Percentiles rank a stretch among this genome's conserved stretches.
phyloP scores from a whole-genome alignment of 2,888 invertebrate genomes.

The Melanchra persicariae region DNA sequence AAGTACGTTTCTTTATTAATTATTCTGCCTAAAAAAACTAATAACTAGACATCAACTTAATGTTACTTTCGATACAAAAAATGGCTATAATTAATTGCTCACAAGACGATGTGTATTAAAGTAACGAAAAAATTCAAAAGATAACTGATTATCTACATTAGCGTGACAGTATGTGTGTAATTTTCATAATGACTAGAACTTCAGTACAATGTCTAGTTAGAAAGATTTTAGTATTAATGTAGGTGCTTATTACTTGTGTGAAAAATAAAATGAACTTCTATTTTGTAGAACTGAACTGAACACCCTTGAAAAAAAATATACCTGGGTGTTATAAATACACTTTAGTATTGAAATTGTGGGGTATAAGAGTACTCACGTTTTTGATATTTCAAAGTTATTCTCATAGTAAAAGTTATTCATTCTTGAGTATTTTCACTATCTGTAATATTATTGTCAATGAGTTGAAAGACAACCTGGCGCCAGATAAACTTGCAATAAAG shows the following conservation, averaged over 20 bases:
- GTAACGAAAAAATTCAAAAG: slow-evolving; percentile 1
- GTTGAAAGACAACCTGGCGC: no score
- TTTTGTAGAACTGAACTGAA: neutral
- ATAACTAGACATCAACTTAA: slow-evolving; percentile 4
- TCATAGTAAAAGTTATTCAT: no score
- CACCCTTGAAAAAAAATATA: neutral
- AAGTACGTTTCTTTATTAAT: slow-evolving; percentile 3
- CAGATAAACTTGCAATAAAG: no score
- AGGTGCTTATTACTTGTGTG: neutral
- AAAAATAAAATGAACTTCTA: neutral
- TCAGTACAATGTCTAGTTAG: neutral
- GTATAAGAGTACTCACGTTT: no score
- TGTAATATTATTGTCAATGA: no score
- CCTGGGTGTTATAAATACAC: neutral
- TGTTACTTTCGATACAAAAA: slow-evolving; percentile 11
- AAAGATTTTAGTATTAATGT: slow-evolving; percentile 11
- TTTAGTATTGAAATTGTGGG: neutral
- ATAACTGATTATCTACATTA: slow-evolving; percentile 44
- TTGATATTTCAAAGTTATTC: no score
- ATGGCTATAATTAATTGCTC: slow-evolving; percentile 26
- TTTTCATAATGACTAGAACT: slow-evolving; percentile 31
- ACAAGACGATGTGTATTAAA: neutral
- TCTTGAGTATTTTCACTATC: no score
- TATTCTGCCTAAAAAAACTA: neutral
- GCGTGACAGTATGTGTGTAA: slow-evolving; percentile 14